phyloP scores from a whole-genome alignment of 2,113 vertebrate species.

The Cnemophilus loriae region DNA sequence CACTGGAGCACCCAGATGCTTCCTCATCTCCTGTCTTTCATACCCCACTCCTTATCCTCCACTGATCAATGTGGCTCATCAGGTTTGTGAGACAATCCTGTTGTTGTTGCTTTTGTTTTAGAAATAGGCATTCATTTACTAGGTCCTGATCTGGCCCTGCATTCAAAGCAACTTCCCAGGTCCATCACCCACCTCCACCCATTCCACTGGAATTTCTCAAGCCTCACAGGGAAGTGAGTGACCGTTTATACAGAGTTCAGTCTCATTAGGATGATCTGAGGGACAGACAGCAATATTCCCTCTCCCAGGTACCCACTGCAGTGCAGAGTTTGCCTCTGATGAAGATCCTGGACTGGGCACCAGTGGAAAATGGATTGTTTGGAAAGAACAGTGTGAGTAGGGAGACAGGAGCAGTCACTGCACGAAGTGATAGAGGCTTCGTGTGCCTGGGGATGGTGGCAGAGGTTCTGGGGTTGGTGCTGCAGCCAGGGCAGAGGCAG shows the following conservation, averaged over 20 bases:
- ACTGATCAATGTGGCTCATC: no score
- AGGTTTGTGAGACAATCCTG: no score
- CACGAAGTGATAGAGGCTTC: neutral
- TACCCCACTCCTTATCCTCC: no score
- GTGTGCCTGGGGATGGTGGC: rapidly evolving
- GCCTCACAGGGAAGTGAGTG: neutral
- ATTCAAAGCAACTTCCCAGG: neutral
- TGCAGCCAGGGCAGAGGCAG: neutral
- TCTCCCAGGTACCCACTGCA: neutral
- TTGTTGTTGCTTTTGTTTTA: neutral
- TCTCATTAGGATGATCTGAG: neutral
- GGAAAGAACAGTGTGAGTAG: neutral
- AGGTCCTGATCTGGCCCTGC: neutral
- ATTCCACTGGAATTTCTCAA: neutral
- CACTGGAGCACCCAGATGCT: neutral
- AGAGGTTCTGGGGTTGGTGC: neutral
- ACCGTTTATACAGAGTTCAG: neutral
- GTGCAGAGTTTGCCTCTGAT: neutral
- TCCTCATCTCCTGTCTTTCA: neutral
- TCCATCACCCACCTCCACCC: neutral
- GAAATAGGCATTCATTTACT: neutral
- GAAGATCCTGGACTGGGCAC: neutral
- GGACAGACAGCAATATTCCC: neutral
- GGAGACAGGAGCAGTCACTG: neutral
- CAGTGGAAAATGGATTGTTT: neutral